Base-by-base conservation (phyloP, 2,113 vertebrate genomes). In the Microcebus murinus region DNA sequence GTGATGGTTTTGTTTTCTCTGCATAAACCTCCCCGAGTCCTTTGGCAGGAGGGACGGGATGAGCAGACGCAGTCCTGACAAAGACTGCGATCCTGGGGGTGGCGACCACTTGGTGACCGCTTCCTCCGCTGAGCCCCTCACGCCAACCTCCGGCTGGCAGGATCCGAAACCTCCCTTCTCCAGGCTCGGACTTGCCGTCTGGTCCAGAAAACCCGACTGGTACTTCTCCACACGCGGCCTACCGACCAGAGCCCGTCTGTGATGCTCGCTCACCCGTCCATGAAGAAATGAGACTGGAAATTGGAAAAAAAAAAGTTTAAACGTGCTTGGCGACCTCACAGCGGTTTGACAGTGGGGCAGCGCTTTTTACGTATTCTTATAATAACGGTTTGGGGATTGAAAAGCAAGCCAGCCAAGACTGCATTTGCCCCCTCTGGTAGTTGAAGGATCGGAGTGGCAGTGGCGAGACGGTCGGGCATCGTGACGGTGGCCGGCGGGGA, bases 271-370 rank as follows among this genome's bases (percentile, higher is more conserved):
- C 52, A 45, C 6, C 25, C 8, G 5, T 73, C 92, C 12, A 5
- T 17, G 65, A 90, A 88, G 80, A 94, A 74, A 83, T 29, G 23
- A 8, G 87, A 74, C 63, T 42, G 59, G 36, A 81, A 87, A n/a
- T 27, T n/a, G 39, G 42, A 10, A 55, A 18, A 55, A 50, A 50
- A 50, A 18, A 20, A 48, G 21, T 71, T 71, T 11, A 68, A 55
- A 39, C 1, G 11, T n/a, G 11, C 45, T 73, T 61, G 12, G 34
- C 14, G 20, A 42, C 14, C 2, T 83, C 15, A 3, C 3, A 18
- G 36, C 12, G 31, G 92, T 39, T 73, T 74, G 7, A 21, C 50
- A 34, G 29, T 76, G 45, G 48, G 67, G 15, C n/a, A 48, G 12
- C 8, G 0, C 8, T 81, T 42, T 79, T 63, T 12, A n/a, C 42